A percentile compares a stretch with the other conserved stretches of the same genome.
Conservation (phyloP, 2,113 vertebrate genomes). For the Chascanopsetta lugubris region DNA sequence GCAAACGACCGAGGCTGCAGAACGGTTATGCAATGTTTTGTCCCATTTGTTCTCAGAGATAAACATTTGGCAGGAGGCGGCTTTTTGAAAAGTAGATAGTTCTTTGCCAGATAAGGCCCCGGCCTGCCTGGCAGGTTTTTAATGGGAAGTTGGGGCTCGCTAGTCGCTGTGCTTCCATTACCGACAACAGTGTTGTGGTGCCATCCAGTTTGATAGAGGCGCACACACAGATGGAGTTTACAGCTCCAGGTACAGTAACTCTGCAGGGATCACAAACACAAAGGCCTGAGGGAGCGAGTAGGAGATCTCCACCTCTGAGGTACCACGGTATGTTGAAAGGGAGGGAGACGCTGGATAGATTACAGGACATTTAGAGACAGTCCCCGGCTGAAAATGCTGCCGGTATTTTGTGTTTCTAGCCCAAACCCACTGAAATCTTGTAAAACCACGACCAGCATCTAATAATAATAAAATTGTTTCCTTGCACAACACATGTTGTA, state of each 20-base stretch:
- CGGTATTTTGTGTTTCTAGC: no score
- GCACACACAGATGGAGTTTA: constrained; percentile 17
- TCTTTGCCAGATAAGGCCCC: constrained; percentile 61
- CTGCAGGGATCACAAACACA: neutral
- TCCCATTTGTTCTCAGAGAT: constrained; percentile 60
- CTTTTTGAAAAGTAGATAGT: constrained; percentile 57
- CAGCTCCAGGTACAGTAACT: constrained; percentile 20
- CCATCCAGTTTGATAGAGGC: constrained; percentile 48
- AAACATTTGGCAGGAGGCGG: constrained; percentile 56
- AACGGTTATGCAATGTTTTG: constrained; percentile 37
- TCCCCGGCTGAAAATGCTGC: no score
- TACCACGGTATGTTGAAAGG: no score
- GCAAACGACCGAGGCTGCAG: constrained; percentile 8
- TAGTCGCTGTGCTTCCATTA: constrained; percentile 58
- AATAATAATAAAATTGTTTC: no score
- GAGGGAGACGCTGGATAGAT: neutral
- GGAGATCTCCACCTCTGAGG: neutral
- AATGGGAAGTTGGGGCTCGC: constrained; percentile 47
- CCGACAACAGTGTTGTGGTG: constrained; percentile 31
- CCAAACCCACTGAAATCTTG: no score
- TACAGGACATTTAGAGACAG: no score
- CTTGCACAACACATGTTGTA: neutral
- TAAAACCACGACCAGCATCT: no score
- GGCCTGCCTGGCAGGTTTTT: constrained; percentile 55
- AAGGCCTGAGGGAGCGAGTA: neutral